Conservation (phyloP, 1,140 invertebrate genomes). For the Aphidius ervi region DNA sequence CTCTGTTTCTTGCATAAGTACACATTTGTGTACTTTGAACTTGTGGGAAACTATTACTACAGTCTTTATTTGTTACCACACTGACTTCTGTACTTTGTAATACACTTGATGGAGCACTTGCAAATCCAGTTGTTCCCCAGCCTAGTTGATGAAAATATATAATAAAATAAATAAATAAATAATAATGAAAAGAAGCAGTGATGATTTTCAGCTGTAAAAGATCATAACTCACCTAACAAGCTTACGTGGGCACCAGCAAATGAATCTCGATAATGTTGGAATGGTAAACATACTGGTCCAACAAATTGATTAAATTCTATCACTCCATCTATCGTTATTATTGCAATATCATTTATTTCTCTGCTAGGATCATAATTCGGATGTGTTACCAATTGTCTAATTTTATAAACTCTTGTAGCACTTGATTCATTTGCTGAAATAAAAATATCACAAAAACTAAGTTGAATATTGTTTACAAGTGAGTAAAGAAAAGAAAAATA, state of each 20-base stretch:
- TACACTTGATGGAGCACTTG: conserved; percentile 54
- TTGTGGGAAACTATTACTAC: conserved; percentile 37
- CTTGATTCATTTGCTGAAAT: conserved; percentile 44
- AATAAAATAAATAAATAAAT: neutral
- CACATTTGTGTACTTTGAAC: conserved; percentile 14
- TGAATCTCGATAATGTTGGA: conserved; percentile 47
- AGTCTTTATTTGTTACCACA: conserved; percentile 56
- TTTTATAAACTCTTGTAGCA: conserved; percentile 34
- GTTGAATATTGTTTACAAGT: too few relatives aligned
- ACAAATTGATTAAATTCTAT: conserved; percentile 57
- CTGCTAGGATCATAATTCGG: conserved; percentile 39
- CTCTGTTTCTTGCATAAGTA: conserved; percentile 27
- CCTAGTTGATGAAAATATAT: conserved; percentile 44
- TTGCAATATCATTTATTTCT: conserved; percentile 60
- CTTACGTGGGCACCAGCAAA: conserved; percentile 53
- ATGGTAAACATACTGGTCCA: conserved; percentile 65
- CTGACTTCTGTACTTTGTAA: conserved; percentile 59
- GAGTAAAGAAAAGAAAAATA: too few relatives aligned
- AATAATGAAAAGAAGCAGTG: neutral
- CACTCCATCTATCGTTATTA: conserved; percentile 50
- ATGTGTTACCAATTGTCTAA: conserved; percentile 39
- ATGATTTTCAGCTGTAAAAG: neutral
- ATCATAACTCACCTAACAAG: conserved; percentile 51
- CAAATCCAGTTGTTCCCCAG: conserved; percentile 61
- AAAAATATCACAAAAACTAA: neutral